Conservation (phyloP, 92 coral and sea anemone species). For the Porites cylindrica region DNA sequence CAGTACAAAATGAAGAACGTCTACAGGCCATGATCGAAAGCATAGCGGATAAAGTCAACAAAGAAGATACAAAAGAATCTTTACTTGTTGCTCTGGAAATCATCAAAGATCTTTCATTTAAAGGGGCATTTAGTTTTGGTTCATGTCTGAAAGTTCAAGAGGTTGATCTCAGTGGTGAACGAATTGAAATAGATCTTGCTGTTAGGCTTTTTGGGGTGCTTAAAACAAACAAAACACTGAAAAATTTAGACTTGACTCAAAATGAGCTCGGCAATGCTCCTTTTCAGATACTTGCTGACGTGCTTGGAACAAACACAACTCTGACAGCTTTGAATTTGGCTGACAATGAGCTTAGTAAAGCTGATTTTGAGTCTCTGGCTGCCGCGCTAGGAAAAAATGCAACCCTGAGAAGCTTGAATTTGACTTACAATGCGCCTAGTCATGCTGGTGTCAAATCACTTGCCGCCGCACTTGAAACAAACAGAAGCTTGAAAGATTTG, state of each 20-base stretch:
- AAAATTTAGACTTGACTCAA: neutral
- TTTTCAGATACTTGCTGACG: neutral
- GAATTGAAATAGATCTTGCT: neutral
- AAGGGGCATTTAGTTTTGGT: neutral
- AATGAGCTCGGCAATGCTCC: neutral
- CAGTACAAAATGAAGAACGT: neutral
- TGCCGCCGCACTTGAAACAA: too few relatives aligned
- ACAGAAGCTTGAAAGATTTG: too few relatives aligned
- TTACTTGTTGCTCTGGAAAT: neutral
- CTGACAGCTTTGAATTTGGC: neutral
- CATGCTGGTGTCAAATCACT: too few relatives aligned
- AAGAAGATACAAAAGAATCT: neutral
- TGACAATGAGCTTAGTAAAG: neutral
- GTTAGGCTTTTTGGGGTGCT: neutral
- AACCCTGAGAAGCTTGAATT: too few relatives aligned
- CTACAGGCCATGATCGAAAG: neutral
- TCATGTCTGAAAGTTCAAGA: neutral
- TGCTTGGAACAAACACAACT: neutral
- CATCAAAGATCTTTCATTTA: neutral
- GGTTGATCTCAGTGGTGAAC: too few relatives aligned
- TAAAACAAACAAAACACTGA: neutral
- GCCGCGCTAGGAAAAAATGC: too few relatives aligned
- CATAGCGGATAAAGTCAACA: neutral
- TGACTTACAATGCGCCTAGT: too few relatives aligned
- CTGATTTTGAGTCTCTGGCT: neutral